A percentile compares a stretch with the other conserved stretches of the same genome.
These are phyloP conservation scores for Laupala kohalensis DNA, from an alignment of 1,140 invertebrate species.

Conservation along the genomic window DNA sequence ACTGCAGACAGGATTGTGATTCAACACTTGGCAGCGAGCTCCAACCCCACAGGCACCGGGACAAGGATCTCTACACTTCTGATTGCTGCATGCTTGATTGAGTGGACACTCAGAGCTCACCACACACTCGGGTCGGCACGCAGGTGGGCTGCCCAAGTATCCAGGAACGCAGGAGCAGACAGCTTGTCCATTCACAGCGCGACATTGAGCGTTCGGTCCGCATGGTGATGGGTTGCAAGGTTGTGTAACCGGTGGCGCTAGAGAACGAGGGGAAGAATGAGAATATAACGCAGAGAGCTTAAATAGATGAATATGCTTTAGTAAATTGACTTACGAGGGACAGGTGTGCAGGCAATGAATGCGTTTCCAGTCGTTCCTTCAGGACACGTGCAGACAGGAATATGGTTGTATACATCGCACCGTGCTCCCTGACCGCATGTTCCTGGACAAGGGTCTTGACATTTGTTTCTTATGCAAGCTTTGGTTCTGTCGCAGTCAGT, in stretches of 20 bases:
- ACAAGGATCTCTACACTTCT: slow-evolving; percentile 36
- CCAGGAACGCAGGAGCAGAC: slow-evolving; percentile 34
- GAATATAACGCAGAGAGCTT: neutral
- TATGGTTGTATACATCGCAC: slow-evolving; percentile 46
- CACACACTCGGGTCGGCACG: slow-evolving; percentile 35
- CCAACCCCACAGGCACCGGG: slow-evolving; percentile 38
- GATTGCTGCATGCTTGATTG: slow-evolving; percentile 34
- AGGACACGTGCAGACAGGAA: slow-evolving; percentile 47
- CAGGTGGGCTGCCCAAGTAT: slow-evolving; percentile 32
- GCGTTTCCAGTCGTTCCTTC: slow-evolving; percentile 40
- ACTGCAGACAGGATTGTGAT: slow-evolving; percentile 36
- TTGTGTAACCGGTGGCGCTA: slow-evolving; percentile 19
- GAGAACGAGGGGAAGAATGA: neutral
- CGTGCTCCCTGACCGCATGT: slow-evolving; percentile 37
- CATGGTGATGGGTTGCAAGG: slow-evolving; percentile 34
- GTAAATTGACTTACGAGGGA: slow-evolving; percentile 9
- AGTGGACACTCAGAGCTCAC: slow-evolving; percentile 32
- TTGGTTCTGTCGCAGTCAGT: slow-evolving; percentile 50
- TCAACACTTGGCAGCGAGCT: slow-evolving; percentile 38
- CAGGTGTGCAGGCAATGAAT: slow-evolving; percentile 17
- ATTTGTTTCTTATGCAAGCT: slow-evolving; percentile 52
- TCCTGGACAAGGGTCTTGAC: slow-evolving; percentile 48
- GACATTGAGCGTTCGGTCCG: slow-evolving; percentile 30
- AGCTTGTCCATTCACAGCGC: slow-evolving; percentile 32
- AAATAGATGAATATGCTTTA: neutral